Evolutionary conservation across 2,113 vertebrate genomes (phyloP).

Genomic region (Eublepharis macularius): DNA sequence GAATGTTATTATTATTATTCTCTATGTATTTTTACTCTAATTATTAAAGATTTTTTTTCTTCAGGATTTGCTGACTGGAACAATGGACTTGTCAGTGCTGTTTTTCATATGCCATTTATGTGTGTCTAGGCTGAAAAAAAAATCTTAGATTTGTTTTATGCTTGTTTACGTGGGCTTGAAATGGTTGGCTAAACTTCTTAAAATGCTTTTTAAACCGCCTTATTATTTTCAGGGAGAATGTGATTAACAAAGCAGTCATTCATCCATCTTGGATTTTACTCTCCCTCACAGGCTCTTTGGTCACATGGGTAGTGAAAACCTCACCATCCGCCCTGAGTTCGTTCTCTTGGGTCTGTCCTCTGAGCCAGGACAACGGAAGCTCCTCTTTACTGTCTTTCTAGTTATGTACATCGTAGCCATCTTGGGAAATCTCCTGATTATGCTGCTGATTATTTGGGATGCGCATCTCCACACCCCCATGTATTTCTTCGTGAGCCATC

Average conservation of each 20-base stretch:
- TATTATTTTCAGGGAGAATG: background rate
- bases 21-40: background rate
- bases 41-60: background rate
- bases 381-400: conserved; percentile 37
- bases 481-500: conserved; percentile 56
- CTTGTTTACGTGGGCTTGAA: background rate
- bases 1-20: too few species aligned
- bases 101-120: background rate
- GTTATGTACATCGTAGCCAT: conserved; percentile 29
- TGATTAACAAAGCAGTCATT: background rate
- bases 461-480: conserved; percentile 30
- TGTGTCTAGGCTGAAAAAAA: background rate
- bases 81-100: background rate
- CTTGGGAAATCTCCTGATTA: conserved; percentile 51
- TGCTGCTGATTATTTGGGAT: conserved; percentile 50
- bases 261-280: background rate
- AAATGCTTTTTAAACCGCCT: background rate
- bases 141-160: too few species aligned
- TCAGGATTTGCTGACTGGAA: too few species aligned
- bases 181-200: background rate
- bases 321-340: conserved; percentile 36
- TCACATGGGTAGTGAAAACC: conserved; percentile 12
- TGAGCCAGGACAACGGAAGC: conserved; percentile 32
- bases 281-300: background rate
- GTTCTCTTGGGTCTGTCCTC: conserved; percentile 61